phyloP scores from a whole-genome alignment of 2,888 invertebrate species.

The Lasius fuliginosus region DNA sequence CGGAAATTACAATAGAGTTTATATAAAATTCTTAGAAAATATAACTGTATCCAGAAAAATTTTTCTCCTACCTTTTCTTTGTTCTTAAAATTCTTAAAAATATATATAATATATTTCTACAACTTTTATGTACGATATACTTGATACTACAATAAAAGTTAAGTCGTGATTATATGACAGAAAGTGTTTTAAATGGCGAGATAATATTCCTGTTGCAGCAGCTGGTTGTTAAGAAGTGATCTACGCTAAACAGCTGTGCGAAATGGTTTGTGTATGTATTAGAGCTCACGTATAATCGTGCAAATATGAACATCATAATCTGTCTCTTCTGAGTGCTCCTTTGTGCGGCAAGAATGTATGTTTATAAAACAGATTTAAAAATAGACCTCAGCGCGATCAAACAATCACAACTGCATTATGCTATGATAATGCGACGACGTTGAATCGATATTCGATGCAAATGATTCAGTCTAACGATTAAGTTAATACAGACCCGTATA shows the following conservation, averaged over 20 bases:
- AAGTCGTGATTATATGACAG: background rate
- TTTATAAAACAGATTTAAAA: slow-evolving; percentile 40
- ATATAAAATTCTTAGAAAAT: background rate
- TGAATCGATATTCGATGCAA: background rate
- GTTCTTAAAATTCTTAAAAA: background rate
- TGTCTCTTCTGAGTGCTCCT: background rate
- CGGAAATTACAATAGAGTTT: background rate
- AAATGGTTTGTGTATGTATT: slow-evolving; percentile 2
- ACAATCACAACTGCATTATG: background rate
- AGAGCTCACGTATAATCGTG: background rate
- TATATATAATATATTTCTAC: background rate
- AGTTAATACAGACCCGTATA: slow-evolving; percentile 2
- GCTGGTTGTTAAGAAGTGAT: slow-evolving; percentile 19
- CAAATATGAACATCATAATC: slow-evolving; percentile 8
- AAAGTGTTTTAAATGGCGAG: background rate
- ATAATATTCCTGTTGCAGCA: background rate
- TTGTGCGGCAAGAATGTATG: background rate
- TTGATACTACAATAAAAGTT: background rate
- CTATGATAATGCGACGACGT: background rate
- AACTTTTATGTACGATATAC: background rate
- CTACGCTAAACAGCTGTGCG: background rate
- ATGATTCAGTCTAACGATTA: background rate
- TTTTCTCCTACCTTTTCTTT: background rate
- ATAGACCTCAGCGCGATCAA: slow-evolving; percentile 17
- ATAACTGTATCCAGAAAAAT: background rate